A percentile compares a stretch with the other conserved stretches of the same genome.
Evolutionary conservation across 1,140 invertebrate species (phyloP).

Genomic region (Tribolium madens): DNA sequence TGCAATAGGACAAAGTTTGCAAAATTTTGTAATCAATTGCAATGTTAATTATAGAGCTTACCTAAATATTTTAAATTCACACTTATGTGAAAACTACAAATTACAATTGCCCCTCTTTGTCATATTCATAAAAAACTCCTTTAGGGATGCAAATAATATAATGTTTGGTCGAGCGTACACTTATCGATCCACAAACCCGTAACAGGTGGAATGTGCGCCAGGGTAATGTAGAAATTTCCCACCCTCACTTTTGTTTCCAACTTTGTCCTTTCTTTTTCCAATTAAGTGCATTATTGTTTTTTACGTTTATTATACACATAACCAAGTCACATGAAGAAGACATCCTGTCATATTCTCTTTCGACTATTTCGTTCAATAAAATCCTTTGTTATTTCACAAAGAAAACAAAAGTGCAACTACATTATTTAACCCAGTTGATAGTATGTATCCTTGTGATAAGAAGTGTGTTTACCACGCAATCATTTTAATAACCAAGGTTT

Average conservation of each 20-base stretch:
- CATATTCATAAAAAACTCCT: not conserved
- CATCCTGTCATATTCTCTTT: not conserved
- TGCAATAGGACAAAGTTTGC: too few species aligned
- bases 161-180: conserved; percentile 22
- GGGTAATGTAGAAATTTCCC: conserved; percentile 28
- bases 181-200: conserved; percentile 20
- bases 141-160: not conserved
- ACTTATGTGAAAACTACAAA: too few species aligned
- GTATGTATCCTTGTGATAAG: not conserved
- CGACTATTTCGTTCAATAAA: not conserved
- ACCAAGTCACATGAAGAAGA: not conserved
- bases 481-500: not conserved
- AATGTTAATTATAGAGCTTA: too few species aligned
- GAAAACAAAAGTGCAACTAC: not conserved
- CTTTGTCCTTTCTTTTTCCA: conserved; percentile 14
- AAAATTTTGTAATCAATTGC: too few species aligned
- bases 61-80: too few species aligned
- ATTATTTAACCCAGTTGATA: conserved; percentile 4
- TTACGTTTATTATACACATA: not conserved
- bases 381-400: too few species aligned
- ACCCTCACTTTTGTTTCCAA: conserved; percentile 7
- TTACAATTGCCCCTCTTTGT: not conserved
- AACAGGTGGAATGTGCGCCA: conserved; percentile 34
- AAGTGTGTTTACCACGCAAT: conserved; percentile 5
- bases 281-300: conserved; percentile 4